Base-by-base conservation (phyloP, 2,888 invertebrate species). In the Chorisops tibialis region DNA sequence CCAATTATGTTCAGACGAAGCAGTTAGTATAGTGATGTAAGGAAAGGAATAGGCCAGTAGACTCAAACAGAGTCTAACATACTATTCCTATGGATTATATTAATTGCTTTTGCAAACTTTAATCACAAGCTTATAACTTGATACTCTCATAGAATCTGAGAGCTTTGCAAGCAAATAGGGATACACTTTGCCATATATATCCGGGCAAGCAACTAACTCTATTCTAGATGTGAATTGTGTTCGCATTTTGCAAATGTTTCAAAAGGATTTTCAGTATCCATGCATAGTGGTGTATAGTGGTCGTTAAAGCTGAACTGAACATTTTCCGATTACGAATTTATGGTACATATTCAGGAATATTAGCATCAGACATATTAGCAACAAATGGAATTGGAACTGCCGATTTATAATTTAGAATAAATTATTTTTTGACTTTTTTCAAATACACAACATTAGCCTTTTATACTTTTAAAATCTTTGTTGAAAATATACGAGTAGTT, bases 31-130 rank as follows among this genome's bases (percentile, higher is more conserved):
- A 14, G 12, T 39, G 45, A 43, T 56, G 43, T 16, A 30, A 56
- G 30, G 30, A 30, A 7, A 30, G 30, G 30, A 30, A 45, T 43
- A 35, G 30, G n/a, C 5, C 3, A 16, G 22, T n/a, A 49, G 43
- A 12, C 11, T 56, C 45, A 22, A 24, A 18, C 9, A 7, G 30
- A 12, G 43, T 18, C 14, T 9, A 30, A 30, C 30, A 5, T 30
- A 30, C 30, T 30, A 30, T 30, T 30, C 19, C 22, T 38, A 59
- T 16, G 59, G 63, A 63, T 63, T 63, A 63, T 48, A 59, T 51
- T 63, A 63, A 63, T 63, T 63, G 58, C 63, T 63, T 63, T 59
- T 58, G 41, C 47, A 63, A 63, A 63, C 50, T 63, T 63, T 63
- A 63, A 63, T 63, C 59, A 41, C 49, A 24, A 50, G 59, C 48